These are phyloP conservation scores for Cacoxenus indagator DNA, from an alignment of 2,888 invertebrate species.

Conservation along the genomic window DNA sequence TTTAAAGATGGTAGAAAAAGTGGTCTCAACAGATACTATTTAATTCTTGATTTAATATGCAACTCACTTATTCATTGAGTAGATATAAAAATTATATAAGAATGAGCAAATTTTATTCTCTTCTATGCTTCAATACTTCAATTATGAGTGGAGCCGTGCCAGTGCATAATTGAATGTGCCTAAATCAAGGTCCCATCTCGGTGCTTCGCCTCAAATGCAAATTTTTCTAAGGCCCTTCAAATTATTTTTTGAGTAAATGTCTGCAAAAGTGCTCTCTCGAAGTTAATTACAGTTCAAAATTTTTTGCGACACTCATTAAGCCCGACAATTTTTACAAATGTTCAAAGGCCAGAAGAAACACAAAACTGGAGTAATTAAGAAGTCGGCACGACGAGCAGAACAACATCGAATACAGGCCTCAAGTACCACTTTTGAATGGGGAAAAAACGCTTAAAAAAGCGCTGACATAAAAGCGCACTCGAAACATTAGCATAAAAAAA, in stretches of 20 bases:
- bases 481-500: background rate
- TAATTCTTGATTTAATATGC: too few relatives aligned
- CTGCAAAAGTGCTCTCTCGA: background rate
- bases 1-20: too few relatives aligned
- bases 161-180: too few relatives aligned
- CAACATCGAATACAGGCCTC: slow-evolving; percentile 6
- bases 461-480: background rate
- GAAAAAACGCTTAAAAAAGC: background rate
- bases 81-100: too few relatives aligned
- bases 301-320: background rate
- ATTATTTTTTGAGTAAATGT: background rate
- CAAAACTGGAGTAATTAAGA: slow-evolving; percentile 2
- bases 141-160: too few relatives aligned
- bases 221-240: background rate
- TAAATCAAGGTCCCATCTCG: too few relatives aligned
- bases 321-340: background rate
- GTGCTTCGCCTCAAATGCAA: background rate
- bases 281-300: background rate
- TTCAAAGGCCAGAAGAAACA: slow-evolving; percentile 6
- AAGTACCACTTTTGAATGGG: background rate
- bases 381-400: background rate
- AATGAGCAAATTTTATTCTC: too few relatives aligned
- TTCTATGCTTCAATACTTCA: too few relatives aligned
- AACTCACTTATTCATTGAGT: too few relatives aligned
- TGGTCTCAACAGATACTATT: too few relatives aligned